Base-by-base conservation (phyloP, 1,140 invertebrate species). In the Pseudomyrmex gracilis region DNA sequence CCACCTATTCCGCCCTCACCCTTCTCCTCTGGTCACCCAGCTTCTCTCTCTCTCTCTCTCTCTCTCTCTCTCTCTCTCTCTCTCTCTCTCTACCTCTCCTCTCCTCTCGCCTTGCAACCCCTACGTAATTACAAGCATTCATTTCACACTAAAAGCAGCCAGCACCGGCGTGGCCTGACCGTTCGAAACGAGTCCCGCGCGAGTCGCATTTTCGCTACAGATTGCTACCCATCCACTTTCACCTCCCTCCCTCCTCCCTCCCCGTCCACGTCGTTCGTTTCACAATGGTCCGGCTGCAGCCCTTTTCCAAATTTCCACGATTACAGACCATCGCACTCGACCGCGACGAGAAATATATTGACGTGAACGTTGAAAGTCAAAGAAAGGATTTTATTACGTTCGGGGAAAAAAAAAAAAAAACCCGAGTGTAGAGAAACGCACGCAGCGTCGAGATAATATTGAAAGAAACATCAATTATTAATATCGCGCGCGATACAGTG, bases 61-160 rank as follows among this genome's bases (percentile, higher is more conserved):
- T 24, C 60, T 20, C 51, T 22, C 83, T 73, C 53, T 60, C 43
- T 45, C 17, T n/a, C 13, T 76, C 34, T 55, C 22, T 53, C 55
- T 53, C 58, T 63, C 45, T 15, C 34, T 15, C 1, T 45, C 60
- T 17, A 55, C 53, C 60, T 24, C 51, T 17, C n/a, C 45, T 51
- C 0, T 49, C 49, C 70, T 20, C 51, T 13, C 51, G 43, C 57
- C 57, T 34, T 71, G 47, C 34, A 49, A 63, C 77, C 60, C 70
- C 63, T 60, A 87, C 89, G 89, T 90, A 90, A 90, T 90, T 89
- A 90, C 89, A 90, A 90, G 87, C 87, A 89, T 89, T 89, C 87
- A 89, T 89, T 89, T 89, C 87, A 88, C 87, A 89, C 87, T 89
- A 89, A 89, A 89, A 89, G 87, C 87, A 80, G 84, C 73, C 60